Evolutionary conservation across 2,797 vertebrate species (phyloP).

Genomic region (Brachyalestes nurse): DNA sequence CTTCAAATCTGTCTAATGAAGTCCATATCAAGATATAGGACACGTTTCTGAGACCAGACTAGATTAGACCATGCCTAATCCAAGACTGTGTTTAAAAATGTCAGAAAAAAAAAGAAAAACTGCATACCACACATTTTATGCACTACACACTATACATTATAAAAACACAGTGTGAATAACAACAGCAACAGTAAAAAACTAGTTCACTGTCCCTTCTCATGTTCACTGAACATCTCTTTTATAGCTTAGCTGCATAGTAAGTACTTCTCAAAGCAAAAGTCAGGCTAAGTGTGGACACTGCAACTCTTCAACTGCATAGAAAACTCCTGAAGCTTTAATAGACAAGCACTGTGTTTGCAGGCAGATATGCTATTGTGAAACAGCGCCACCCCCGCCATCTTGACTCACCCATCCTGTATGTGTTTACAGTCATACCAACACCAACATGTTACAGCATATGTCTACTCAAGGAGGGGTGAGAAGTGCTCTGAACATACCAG

Average conservation of each 20-base stretch:
- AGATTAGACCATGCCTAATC: too few relatives aligned
- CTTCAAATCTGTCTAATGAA: background rate
- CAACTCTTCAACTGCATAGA: background rate
- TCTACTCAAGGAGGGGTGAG: conserved; percentile 54
- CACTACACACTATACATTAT: too few relatives aligned
- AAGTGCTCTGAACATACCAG: conserved; percentile 57
- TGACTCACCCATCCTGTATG: conserved; percentile 56
- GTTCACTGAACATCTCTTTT: background rate
- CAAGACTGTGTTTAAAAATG: too few relatives aligned
- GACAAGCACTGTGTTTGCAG: conserved; percentile 14
- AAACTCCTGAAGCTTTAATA: conserved; percentile 9
- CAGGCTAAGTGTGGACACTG: background rate
- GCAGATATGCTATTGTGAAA: conserved; percentile 45
- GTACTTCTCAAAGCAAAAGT: background rate
- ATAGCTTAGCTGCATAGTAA: background rate
- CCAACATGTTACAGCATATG: conserved; percentile 75
- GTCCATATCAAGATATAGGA: background rate
- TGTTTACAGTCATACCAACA: conserved; percentile 74
- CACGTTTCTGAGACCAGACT: too few relatives aligned
- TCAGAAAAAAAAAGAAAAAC: too few relatives aligned
- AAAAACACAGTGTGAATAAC: background rate
- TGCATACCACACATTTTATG: too few relatives aligned
- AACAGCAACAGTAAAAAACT: background rate
- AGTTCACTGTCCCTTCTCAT: background rate
- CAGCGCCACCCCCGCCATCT: conserved; percentile 54